Percentiles rank a stretch among this genome's conserved stretches.
phyloP scores from a whole-genome alignment of 2,888 invertebrate species.

The Tipula lateralis region DNA sequence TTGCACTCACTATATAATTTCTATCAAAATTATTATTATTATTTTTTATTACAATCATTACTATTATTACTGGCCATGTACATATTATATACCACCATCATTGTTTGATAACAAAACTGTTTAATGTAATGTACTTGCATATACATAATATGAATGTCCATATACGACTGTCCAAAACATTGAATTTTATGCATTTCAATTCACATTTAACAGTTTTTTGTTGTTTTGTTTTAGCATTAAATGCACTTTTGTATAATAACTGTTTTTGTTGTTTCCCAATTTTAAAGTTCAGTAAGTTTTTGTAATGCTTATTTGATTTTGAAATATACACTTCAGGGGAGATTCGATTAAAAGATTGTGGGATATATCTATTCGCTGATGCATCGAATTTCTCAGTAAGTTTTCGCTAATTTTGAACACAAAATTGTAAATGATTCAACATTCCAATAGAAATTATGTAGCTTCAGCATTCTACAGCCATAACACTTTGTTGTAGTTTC shows the following conservation, averaged over 20 bases:
- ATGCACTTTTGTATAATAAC: neutral
- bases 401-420: no score
- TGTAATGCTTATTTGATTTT: neutral
- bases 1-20: neutral
- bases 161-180: neutral
- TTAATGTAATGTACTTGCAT: neutral
- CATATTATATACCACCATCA: neutral
- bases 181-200: constrained; percentile 19
- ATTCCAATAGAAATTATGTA: no score
- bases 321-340: neutral
- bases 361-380: neutral
- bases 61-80: neutral
- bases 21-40: neutral
- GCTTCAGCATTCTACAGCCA: no score
- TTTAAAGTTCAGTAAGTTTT: neutral
- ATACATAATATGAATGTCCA: neutral
- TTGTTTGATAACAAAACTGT: constrained; percentile 19
- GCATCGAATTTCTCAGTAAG: no score
- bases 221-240: neutral
- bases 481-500: no score
- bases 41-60: neutral
- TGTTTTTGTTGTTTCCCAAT: neutral
- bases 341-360: neutral
- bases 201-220: neutral
- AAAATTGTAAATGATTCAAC: no score